Evolutionary conservation across 2,113 vertebrate species (phyloP), one percentile per base, ranked within the genome.

Genomic region (Marmota monax): DNA sequence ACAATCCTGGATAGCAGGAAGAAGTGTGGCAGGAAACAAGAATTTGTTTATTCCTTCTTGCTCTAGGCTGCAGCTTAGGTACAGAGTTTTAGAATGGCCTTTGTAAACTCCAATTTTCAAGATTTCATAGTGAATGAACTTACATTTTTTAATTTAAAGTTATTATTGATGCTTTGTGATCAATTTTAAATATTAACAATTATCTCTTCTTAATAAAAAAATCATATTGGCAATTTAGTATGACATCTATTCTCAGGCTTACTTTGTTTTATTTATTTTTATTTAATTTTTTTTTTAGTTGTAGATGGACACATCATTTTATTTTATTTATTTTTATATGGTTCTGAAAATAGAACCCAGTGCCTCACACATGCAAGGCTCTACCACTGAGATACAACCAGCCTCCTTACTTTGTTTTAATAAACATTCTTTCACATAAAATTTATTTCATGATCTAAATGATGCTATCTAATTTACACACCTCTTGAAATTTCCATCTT

Each of bases 181-280:
- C 86, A 25, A 22, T 79, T 95, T 95, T 61, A 95, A 92, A 84
- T 73, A 70, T 48, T 82, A n/a, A 13, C 25, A 74, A 67, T 20
- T 39, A 48, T 73, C 45, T 78, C 14, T 73, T 90, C 8, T 56
- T 72, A 53, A 56, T 45, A 72, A 53, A 65, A 65, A 93, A 34
- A 37, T 8, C 18, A n/a, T 37, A 14, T 45, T 87, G 69, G 13
- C 4, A 63, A 42, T 86, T 92, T 94, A 85, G 20, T 61, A 70
- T 51, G 14, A 42, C 80, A 77, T 37, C 25, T 22, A 23, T 88
- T 93, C 9, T 88, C 42, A 53, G 2, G 20, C 20, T 94, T 32
- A 4, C 8, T 67, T 63, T 58, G 32, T 56, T 34, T 53, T 13
- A 51, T 51, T 51, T 51, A 13, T 51, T 51, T 51, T 45, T 45